These are phyloP conservation scores for Drosophila eugracilis DNA, from an alignment of 1,140 invertebrate genomes.

Conservation along the genomic window DNA sequence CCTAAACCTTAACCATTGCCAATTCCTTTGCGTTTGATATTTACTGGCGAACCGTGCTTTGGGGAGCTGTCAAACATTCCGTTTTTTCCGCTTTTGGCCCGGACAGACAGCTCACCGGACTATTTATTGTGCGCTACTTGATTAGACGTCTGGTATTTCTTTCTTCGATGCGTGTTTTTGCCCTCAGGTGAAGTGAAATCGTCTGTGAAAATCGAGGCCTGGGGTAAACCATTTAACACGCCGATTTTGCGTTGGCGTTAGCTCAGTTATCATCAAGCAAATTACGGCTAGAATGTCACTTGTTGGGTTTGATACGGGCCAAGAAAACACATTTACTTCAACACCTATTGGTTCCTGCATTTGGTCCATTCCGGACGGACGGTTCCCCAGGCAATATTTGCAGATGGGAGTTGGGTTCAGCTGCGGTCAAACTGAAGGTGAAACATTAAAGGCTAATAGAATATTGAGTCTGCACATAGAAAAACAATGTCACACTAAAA, in stretches of 20 bases:
- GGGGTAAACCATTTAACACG: conserved; percentile 50
- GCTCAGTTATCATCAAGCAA: conserved; percentile 52
- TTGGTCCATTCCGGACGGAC: neutral
- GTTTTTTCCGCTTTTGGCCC: conserved; percentile 30
- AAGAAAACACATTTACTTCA: conserved; percentile 38
- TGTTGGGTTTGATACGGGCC: conserved; percentile 24
- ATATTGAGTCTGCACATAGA: neutral
- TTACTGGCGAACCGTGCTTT: conserved; percentile 46
- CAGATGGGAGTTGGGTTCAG: conserved; percentile 10
- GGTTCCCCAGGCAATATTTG: conserved; percentile 3
- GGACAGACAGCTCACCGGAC: conserved; percentile 23
- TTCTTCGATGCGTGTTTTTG: conserved; percentile 28
- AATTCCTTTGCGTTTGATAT: conserved; percentile 53
- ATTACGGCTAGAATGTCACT: conserved; percentile 58
- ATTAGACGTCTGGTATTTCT: conserved; percentile 74
- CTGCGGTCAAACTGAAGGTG: conserved; percentile 43
- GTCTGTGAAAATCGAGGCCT: conserved; percentile 61
- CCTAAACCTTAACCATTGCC: conserved; percentile 15
- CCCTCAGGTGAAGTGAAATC: conserved; percentile 73
- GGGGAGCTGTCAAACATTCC: conserved; percentile 58
- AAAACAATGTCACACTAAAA: neutral
- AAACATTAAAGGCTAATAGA: conserved; percentile 10
- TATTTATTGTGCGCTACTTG: conserved; percentile 79
- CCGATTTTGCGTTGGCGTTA: conserved; percentile 49
- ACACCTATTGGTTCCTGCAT: conserved; percentile 15